Conservation (phyloP, 2,797 vertebrate genomes). For the Rhabdomys pumilio region DNA sequence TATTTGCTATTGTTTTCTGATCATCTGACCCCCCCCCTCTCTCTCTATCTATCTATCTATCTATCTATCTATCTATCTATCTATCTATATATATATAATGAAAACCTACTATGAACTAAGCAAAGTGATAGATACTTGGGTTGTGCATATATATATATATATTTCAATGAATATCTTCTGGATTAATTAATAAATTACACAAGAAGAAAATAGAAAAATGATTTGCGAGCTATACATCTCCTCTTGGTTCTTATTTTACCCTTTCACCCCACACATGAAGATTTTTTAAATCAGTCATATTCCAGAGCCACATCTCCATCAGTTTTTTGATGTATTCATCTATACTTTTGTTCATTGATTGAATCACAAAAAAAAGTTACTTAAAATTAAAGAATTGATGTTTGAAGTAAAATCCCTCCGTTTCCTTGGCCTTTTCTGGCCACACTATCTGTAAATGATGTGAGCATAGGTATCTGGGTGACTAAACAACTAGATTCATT, state of each 20-base stretch:
- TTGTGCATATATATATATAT: too few species aligned
- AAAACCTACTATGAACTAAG: too few species aligned
- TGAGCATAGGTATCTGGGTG: not conserved
- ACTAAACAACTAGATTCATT: not conserved
- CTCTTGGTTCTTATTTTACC: not conserved
- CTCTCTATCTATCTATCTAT: too few species aligned
- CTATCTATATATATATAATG: too few species aligned
- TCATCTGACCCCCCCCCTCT: not conserved
- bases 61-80: too few species aligned
- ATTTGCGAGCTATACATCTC: not conserved
- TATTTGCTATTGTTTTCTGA: not conserved
- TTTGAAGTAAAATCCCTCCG: not conserved
- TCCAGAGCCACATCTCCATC: slow-evolving; percentile 7
- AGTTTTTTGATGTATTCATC: not conserved
- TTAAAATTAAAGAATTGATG: slow-evolving; percentile 21
- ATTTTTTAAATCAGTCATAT: not conserved
- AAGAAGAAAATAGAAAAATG: not conserved
- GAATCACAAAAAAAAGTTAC: not conserved
- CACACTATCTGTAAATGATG: not conserved
- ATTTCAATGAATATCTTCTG: slow-evolving; percentile 29
- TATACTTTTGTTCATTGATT: slow-evolving; percentile 13
- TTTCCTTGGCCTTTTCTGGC: not conserved
- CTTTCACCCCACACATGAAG: not conserved
- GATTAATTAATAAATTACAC: slow-evolving; percentile 3
- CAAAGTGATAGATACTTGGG: too few species aligned